These are phyloP conservation scores for Apotomis turbidana DNA, from an alignment of 2,888 invertebrate genomes.

Conservation along the genomic window DNA sequence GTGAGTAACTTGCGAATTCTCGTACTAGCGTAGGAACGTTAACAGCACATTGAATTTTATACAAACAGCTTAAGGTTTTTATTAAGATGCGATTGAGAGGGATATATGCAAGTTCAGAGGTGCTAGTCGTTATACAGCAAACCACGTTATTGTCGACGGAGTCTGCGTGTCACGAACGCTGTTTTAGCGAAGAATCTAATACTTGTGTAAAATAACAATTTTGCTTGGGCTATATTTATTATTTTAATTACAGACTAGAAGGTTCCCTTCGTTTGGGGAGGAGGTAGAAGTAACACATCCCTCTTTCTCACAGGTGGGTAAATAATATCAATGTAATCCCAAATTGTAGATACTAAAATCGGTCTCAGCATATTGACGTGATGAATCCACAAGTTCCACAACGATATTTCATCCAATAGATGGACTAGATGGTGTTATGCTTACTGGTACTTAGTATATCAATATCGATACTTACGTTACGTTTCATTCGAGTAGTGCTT, in stretches of 20 bases:
- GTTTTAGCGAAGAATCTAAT: background rate
- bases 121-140: background rate
- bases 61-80: background rate
- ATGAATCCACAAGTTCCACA: no score
- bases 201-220: background rate
- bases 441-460: no score
- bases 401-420: no score
- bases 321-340: no score
- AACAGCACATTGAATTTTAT: background rate
- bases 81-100: background rate
- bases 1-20: background rate
- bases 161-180: background rate
- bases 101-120: background rate
- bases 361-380: no score
- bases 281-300: no score
- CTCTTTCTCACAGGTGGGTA: no score
- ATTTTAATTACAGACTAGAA: background rate
- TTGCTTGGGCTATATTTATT: background rate
- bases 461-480: no score
- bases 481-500: no score
- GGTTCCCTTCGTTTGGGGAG: no score
- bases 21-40: background rate
- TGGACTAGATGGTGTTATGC: no score
- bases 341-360: no score
- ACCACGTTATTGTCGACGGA: background rate